Evolutionary conservation across 2,113 vertebrate genomes (phyloP).

Genomic region (Phalacrocorax aristotelis): DNA sequence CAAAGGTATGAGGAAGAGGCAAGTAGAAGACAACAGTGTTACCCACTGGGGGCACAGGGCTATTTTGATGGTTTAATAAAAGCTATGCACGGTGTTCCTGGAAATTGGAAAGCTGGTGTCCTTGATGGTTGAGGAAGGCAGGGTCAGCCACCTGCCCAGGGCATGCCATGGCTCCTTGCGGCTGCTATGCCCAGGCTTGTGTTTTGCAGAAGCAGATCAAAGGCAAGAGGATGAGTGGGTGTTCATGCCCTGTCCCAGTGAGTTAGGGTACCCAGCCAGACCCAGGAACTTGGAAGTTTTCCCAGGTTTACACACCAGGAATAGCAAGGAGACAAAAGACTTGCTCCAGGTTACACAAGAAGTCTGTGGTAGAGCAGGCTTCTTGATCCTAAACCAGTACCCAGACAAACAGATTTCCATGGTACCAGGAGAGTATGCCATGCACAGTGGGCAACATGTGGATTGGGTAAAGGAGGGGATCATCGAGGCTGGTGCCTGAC

Average conservation of each 20-base stretch:
- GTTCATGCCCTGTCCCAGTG: background rate
- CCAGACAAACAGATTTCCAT: background rate
- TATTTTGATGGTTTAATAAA: background rate
- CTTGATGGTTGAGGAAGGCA: background rate
- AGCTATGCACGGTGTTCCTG: fast-evolving
- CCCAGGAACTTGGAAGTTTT: background rate
- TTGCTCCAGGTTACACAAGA: background rate
- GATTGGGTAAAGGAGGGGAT: background rate
- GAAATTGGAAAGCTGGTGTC: background rate
- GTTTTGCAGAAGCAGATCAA: background rate
- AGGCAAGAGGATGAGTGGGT: background rate
- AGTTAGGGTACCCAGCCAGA: background rate
- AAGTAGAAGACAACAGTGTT: background rate
- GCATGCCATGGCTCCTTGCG: background rate
- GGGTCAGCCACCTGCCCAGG: background rate
- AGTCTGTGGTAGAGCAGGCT: background rate
- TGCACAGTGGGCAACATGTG: background rate
- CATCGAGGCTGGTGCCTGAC: background rate
- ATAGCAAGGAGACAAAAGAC: background rate
- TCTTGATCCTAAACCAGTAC: background rate
- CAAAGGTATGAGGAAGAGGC: background rate
- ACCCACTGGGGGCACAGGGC: background rate
- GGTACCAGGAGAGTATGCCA: background rate
- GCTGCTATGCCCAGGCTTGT: fast-evolving
- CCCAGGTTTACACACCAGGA: background rate